These are phyloP conservation scores for Hydrotaea cyrtoneurina DNA, from an alignment of 2,888 invertebrate genomes.

Conservation along the genomic window DNA sequence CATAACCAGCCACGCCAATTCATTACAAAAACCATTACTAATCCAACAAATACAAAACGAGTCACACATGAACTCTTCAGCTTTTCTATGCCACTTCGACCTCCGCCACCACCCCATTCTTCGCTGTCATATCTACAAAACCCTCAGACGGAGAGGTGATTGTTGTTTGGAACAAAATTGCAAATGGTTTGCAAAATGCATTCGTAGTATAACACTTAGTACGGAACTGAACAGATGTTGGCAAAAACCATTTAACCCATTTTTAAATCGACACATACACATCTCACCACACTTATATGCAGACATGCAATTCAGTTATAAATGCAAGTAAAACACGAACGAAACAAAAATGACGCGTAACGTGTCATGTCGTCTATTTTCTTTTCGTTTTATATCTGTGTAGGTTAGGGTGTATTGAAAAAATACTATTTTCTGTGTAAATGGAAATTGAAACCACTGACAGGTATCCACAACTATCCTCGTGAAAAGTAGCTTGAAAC, in stretches of 20 bases:
- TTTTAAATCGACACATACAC: not conserved
- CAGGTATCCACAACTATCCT: too few species aligned
- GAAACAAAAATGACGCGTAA: not conserved
- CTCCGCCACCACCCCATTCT: not conserved
- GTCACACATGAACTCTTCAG: too few species aligned
- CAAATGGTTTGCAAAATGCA: not conserved
- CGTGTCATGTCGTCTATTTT: too few species aligned
- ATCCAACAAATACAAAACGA: too few species aligned
- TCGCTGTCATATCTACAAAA: not conserved
- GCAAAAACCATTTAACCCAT: not conserved
- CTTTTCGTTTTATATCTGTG: too few species aligned
- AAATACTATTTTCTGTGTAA: too few species aligned
- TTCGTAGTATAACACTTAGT: not conserved
- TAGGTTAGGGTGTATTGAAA: too few species aligned
- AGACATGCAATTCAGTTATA: not conserved
- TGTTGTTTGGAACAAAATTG: slow-evolving; percentile 7
- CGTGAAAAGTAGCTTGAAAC: too few species aligned
- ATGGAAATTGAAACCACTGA: too few species aligned
- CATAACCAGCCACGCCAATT: too few species aligned
- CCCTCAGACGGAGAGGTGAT: not conserved
- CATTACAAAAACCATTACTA: too few species aligned
- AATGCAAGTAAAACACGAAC: not conserved
- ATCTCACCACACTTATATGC: not conserved
- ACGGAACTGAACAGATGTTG: not conserved
- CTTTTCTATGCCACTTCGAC: too few species aligned